Evolutionary conservation across 2,113 vertebrate genomes (phyloP), one percentile per base, ranked within the genome.

Genomic region (Nanorana parkeri): DNA sequence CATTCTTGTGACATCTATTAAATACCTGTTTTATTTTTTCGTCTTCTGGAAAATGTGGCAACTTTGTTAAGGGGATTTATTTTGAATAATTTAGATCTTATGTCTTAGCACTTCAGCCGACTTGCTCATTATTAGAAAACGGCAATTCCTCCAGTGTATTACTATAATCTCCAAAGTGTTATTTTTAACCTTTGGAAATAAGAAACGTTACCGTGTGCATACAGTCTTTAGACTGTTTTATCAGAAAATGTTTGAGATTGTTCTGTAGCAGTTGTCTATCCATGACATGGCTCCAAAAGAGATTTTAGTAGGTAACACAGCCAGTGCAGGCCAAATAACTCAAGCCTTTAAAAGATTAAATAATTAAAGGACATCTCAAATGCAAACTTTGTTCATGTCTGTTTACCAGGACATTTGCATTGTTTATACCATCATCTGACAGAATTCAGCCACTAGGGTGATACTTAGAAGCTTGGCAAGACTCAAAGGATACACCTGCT

Each of bases 381-480:
- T 20, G 26, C 51, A 65, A 74, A 73, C 17, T 55, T 19, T 74
- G 32, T 54, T 73, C 20, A 26, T 66, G 36, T 55, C 41, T 66
- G 28, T 47, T 28, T 68, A 69, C 26, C 65, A 24, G 54, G 66
- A 60, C 29, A 73, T 51, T 47, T 15, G 47, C 32, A 65, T 74
- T 66, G 41, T 21, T n/a, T 28, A 28, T 32, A 64, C 32, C 51
- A 41, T 81, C 79, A 81, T 65, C 79, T 65, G 68, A 56, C 56
- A 74, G 11, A 17, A 29, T 74, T 81, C 51, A 75, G 41, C 66
- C 71, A 75, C 61, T 10, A 75, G 51, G 29, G 41, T 36, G 54
- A 75, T 75, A 28, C 23, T 82, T 28, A 79, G 66, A 79, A 69
- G 52, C 77, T 78, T 69, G 77, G 77, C 77, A 79, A 66, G 29